Base-by-base conservation (phyloP, 30 jellyfish, hydroid and myxozoan species). In the Haliclystus octoradiatus region DNA sequence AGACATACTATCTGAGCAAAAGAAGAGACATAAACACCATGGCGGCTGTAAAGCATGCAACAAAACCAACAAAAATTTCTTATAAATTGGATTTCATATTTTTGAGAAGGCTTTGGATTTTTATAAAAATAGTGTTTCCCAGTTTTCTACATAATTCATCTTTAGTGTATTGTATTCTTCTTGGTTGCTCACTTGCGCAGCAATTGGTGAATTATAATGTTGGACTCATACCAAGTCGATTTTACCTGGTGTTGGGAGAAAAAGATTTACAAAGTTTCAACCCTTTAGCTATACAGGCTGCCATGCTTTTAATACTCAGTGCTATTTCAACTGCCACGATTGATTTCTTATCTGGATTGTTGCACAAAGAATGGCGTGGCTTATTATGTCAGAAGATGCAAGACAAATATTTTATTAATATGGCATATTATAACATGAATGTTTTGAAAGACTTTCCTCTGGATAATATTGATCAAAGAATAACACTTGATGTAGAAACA, bases 401-500 rank as follows among this genome's bases (percentile, higher is more conserved):
- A 60, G 34, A 26, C 27, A 81, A 70, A 49, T 88, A 88, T 66
- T 82, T 88, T 72, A 50, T 26, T 53, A 64, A 66, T 19, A 66
- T 52, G 30, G 70, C 93, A 25, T 74, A 63, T 50, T 88, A 80
- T 63, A 62, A 65, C 3, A 32, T 88, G 34, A 88, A 75, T 52
- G 46, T 75, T 19, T 4, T 65, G 25, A 78, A 61, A 24, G 80
- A 64, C 9, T 57, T 5, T 26, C 35, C 46, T 14, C 46, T 80
- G 7, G 95, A 80, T 77, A 88, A 88, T 62, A 93, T 85, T 27
- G 97, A 88, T 62, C 97, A 88, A 63, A 62, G 95, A 32, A 78
- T 88, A 0, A 81, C 93, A 24, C 97, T 80, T 49, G 97, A 88
- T 75, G 95, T 81, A 28, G 95, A 88, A 46, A 70, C 74, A 40